A percentile compares a stretch with the other conserved stretches of the same genome.
Evolutionary conservation across 2,113 vertebrate species (phyloP).

Genomic region (Macroglossus sobrinus): DNA sequence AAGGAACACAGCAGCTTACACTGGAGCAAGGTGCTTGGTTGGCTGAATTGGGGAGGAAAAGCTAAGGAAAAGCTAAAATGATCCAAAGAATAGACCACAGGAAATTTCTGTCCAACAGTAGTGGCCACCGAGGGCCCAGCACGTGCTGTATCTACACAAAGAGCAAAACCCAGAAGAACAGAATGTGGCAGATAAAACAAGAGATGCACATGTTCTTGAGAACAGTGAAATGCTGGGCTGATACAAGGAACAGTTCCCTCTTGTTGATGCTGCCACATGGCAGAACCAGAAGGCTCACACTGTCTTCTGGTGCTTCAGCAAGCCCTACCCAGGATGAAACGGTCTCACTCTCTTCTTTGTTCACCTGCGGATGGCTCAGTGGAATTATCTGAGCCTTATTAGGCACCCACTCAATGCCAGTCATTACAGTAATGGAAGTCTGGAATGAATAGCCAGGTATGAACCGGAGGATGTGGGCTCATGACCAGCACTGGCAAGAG

Average conservation of each 20-base stretch:
- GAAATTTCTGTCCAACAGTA: not conserved
- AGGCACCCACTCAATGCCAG: not conserved
- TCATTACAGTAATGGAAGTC: not conserved
- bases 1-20: not conserved
- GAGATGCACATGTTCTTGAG: rapidly evolving
- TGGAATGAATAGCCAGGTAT: not conserved
- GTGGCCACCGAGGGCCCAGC: not conserved
- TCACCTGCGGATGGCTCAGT: not conserved
- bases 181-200: not conserved
- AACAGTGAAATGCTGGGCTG: rapidly evolving
- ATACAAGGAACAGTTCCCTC: rapidly evolving
- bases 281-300: rapidly evolving
- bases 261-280: rapidly evolving
- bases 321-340: not conserved
- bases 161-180: not conserved
- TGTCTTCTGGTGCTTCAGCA: not conserved
- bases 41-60: not conserved
- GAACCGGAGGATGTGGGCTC: not conserved
- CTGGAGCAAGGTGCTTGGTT: not conserved
- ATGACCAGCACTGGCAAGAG: rapidly evolving
- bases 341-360: too few species aligned
- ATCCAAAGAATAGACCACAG: not conserved
- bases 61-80: not conserved
- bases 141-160: not conserved
- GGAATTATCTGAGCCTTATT: not conserved